Conservation (phyloP, 2,888 invertebrate genomes). For the Dysmachus trigonus region DNA sequence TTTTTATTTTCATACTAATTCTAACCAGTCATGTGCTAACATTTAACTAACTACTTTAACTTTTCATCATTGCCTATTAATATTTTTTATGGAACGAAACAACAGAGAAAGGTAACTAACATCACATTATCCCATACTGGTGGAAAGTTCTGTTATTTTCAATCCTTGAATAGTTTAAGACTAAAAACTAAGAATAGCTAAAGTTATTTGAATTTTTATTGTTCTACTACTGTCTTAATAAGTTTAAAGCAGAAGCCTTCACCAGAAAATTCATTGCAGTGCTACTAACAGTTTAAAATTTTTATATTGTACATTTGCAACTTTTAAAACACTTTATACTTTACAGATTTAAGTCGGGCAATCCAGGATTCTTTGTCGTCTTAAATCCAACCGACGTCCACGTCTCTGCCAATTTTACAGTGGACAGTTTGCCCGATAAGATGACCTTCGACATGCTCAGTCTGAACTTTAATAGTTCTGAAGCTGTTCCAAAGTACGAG, state of each 20-base stretch:
- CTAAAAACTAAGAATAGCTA: neutral
- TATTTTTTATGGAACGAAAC: neutral
- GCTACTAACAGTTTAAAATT: neutral
- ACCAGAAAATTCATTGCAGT: neutral
- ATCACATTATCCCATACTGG: neutral
- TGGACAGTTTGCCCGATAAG: constrained; percentile 67
- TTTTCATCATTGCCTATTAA: neutral
- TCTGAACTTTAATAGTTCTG: constrained; percentile 63
- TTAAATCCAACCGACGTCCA: constrained; percentile 71
- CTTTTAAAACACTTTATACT: neutral
- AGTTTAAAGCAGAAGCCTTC: neutral
- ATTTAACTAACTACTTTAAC: neutral
- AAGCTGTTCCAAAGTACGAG: constrained; percentile 54
- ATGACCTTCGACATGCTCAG: constrained; percentile 72
- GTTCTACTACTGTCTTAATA: neutral
- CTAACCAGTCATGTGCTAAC: neutral
- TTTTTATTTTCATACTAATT: neutral
- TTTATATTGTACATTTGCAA: neutral
- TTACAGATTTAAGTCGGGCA: constrained; percentile 75
- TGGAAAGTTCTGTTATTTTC: neutral
- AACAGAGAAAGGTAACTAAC: constrained; percentile 45
- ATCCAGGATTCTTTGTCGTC: constrained; percentile 78
- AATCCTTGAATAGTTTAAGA: neutral
- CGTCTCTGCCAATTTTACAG: constrained; percentile 68
- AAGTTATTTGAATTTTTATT: neutral